Evolutionary conservation across 2,797 vertebrate species (phyloP).

Genomic region (Sebastes trivittatus): DNA sequence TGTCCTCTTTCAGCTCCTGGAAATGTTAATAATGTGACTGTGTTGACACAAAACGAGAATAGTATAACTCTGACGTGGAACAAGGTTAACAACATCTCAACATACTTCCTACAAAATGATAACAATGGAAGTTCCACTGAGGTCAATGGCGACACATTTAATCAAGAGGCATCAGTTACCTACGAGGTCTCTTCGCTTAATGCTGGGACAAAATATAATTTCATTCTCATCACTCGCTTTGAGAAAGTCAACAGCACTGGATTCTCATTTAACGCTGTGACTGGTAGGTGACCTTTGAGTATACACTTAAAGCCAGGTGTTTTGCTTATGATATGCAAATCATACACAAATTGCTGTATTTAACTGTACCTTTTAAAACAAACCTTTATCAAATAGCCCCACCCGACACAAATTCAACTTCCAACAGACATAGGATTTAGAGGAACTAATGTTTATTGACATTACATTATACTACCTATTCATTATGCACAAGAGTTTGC

Average conservation of each 20-base stretch:
- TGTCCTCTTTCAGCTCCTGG: conserved; percentile 15
- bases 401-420: background rate
- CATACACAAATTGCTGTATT: background rate
- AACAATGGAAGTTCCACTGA: fast-evolving
- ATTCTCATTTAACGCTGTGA: background rate
- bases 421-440: background rate
- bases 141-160: fast-evolving
- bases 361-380: background rate
- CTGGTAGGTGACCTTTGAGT: conserved; percentile 33
- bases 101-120: conserved; percentile 11
- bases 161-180: fast-evolving
- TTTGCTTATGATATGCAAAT: background rate
- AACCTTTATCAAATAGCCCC: background rate
- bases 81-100: conserved; percentile 9
- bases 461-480: background rate
- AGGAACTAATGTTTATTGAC: background rate
- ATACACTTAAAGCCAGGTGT: background rate
- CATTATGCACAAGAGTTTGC: background rate
- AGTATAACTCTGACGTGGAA: conserved; percentile 51
- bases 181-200: background rate
- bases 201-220: conserved; percentile 32
- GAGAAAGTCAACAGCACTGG: conserved; percentile 2
- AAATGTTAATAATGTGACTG: fast-evolving
- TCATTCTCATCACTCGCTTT: conserved; percentile 52
- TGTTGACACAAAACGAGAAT: background rate